Evolutionary conservation across 2,797 vertebrate species (phyloP).

Genomic region (Dendrocincla tyrannina): DNA sequence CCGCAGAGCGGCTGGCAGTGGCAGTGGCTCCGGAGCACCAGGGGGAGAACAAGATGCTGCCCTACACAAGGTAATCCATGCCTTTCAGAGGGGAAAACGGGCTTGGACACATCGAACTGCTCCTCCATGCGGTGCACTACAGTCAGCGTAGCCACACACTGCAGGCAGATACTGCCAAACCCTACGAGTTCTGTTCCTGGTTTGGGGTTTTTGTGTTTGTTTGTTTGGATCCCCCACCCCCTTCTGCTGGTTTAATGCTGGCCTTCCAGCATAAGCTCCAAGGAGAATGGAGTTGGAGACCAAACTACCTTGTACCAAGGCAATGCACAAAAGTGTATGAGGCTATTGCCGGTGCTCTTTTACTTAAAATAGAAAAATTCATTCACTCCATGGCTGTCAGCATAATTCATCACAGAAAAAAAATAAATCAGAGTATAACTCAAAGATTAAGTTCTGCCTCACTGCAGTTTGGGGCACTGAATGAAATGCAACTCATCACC

Average conservation of each 20-base stretch:
- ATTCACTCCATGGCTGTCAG: neutral
- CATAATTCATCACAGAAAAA: neutral
- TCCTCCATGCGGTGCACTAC: fast-evolving
- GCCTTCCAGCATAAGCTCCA: neutral
- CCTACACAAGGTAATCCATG: fast-evolving
- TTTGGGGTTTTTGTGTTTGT: neutral
- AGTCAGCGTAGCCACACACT: neutral
- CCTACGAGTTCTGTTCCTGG: neutral
- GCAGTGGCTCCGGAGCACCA: neutral
- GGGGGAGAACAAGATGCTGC: neutral
- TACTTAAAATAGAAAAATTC: neutral
- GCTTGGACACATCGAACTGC: fast-evolving
- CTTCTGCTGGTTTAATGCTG: fast-evolving
- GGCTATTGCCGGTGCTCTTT: neutral
- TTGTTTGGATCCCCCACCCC: too few species aligned
- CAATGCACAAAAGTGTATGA: fast-evolving
- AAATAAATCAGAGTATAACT: neutral
- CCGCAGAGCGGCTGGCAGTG: neutral
- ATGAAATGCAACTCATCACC: neutral
- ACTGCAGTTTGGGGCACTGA: neutral
- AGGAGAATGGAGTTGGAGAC: neutral
- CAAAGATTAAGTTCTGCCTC: neutral
- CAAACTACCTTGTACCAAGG: neutral
- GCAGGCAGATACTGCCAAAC: neutral
- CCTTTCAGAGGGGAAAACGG: neutral